Base-by-base conservation (phyloP, 2,888 invertebrate species). In the Dasypogon diadema region DNA sequence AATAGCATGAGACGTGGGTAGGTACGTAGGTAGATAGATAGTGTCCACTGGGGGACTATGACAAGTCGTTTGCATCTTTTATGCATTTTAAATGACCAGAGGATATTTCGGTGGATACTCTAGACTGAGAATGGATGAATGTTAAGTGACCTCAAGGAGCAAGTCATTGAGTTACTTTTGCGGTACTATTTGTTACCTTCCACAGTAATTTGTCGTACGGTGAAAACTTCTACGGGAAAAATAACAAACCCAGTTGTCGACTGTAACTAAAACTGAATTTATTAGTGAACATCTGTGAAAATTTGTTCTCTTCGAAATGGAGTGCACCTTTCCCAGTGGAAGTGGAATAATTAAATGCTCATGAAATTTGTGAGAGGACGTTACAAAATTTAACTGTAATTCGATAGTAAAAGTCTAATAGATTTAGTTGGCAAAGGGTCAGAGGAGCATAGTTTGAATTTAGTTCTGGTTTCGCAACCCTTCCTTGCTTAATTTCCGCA, bases 61-160 rank as follows among this genome's bases (percentile, higher is more conserved):
- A 65, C 65, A 65, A 65, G 65, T 65, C 65, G 65, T 65, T 65
- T 65, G 65, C 65, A 65, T 65, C 65, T 65, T 65, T 65, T 65
- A 65, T 65, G 65, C 65, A 65, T 65, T 65, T 65, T 65, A 65
- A 65, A 65, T 65, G 65, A 65, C 65, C 46, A 65, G 65, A 18
- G 24, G 65, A 65, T 65, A 65, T 65, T 65, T 65, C 24, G 46
- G 65, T 65, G 46, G 46, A 65, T 65, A 46, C 63, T 18, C 37
- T 37, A 18, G 30, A 21, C 63, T 63, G 65, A 65, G 24, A 65
- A 65, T 65, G 46, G 65, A 65, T 65, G 65, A 65, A 65, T 65
- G 65, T 46, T 65, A 65, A 65, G 46, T 65, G 65, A 65, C 65
- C 63, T 22, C 24, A 65, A 46, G 26, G 46, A 65, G 48, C 65